Percentiles rank a stretch among this genome's conserved stretches.
phyloP scores from a whole-genome alignment of 1,140 invertebrate species.

The Heliconius hermathena region DNA sequence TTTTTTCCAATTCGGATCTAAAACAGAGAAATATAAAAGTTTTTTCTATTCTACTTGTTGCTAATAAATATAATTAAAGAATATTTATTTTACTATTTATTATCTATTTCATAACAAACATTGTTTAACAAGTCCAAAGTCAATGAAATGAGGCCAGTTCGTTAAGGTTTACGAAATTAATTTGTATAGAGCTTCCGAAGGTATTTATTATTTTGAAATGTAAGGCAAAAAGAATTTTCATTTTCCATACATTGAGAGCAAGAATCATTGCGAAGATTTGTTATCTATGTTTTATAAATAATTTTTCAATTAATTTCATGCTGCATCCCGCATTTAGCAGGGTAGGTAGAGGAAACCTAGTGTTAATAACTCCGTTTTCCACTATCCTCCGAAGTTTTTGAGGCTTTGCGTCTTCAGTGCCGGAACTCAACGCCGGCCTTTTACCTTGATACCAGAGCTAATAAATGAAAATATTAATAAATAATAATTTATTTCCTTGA shows the following conservation, averaged over 20 bases:
- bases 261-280: background rate
- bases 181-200: background rate
- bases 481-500: too few species aligned
- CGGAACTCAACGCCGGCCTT: too few species aligned
- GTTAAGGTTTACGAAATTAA: background rate
- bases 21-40: constrained; percentile 40
- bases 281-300: background rate
- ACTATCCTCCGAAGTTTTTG: too few species aligned
- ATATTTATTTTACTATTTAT: too few species aligned
- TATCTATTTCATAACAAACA: background rate
- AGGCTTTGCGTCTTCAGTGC: too few species aligned
- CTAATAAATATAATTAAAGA: too few species aligned
- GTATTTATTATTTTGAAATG: background rate
- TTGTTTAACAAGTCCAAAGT: background rate
- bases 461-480: too few species aligned
- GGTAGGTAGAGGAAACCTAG: too few species aligned
- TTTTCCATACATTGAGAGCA: background rate
- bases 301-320: too few species aligned
- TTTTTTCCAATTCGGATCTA: constrained; percentile 70
- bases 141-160: background rate
- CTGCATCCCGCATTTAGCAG: too few species aligned
- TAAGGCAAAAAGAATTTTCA: background rate
- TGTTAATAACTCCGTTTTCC: too few species aligned
- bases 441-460: too few species aligned
- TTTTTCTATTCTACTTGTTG: background rate